Conservation (phyloP, 2,113 vertebrate genomes). For the Onychorhynchus coronatus region DNA sequence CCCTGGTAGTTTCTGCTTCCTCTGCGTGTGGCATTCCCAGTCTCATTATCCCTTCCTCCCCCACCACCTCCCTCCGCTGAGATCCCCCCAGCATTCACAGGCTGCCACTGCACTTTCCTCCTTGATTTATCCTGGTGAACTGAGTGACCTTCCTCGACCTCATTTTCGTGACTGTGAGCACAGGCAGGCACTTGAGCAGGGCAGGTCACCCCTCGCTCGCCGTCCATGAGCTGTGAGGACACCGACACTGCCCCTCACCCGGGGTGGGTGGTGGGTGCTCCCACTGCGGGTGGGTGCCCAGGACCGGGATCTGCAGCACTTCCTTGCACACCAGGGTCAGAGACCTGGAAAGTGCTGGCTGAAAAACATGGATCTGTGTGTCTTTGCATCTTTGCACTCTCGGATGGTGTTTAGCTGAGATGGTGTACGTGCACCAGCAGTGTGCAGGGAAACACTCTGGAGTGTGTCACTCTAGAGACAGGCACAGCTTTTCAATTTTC, state of each 20-base stretch:
- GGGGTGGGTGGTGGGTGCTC: neutral
- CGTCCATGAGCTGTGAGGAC: neutral
- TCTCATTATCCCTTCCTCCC: neutral
- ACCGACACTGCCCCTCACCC: fast-evolving
- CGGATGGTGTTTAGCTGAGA: neutral
- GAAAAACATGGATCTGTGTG: neutral
- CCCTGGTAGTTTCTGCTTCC: neutral
- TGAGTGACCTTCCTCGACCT: constrained; percentile 65
- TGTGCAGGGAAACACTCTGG: neutral
- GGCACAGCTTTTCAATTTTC: neutral
- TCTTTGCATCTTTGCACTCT: neutral
- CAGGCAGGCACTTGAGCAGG: neutral
- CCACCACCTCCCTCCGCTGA: neutral
- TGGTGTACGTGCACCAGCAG: neutral
- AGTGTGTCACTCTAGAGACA: neutral
- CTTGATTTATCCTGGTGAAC: constrained; percentile 68
- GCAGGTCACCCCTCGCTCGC: fast-evolving
- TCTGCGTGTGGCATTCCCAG: neutral
- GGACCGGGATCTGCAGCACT: neutral
- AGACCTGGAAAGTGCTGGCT: neutral
- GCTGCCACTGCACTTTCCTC: constrained; percentile 52
- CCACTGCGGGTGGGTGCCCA: neutral
- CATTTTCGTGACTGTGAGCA: constrained; percentile 53
- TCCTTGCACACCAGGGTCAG: no score
- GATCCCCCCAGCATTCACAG: constrained; percentile 43